Percentiles rank a stretch among this genome's conserved stretches.
These are phyloP conservation scores for Trypoxylon attenuatum DNA, from an alignment of 2,888 invertebrate genomes.

Conservation along the genomic window DNA sequence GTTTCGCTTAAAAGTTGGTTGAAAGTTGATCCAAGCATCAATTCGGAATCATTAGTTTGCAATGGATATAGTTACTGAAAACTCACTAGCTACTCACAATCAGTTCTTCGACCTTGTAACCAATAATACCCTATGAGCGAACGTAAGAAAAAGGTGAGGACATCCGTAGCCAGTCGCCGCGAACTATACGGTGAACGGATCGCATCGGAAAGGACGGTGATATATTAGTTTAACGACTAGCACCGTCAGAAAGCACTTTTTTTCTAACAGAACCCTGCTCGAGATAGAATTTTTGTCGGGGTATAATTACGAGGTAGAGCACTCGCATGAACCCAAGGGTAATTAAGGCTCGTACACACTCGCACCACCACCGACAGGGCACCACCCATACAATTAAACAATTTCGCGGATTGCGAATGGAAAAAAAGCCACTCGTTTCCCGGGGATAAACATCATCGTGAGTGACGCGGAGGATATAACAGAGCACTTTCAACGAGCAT, in stretches of 20 bases:
- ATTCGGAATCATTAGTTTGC: no score
- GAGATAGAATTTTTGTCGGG: neutral
- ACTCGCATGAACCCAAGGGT: constrained; percentile 11
- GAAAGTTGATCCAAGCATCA: no score
- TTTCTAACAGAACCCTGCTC: neutral
- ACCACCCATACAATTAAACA: constrained; percentile 18
- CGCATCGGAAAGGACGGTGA: no score
- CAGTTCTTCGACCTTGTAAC: neutral
- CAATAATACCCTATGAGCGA: neutral
- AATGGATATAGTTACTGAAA: no score
- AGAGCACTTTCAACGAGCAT: constrained; percentile 13
- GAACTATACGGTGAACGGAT: no score
- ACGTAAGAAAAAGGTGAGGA: neutral
- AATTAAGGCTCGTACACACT: constrained; percentile 21
- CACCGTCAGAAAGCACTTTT: neutral
- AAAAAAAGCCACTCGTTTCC: neutral
- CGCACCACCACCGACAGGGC: neutral
- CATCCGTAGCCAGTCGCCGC: neutral
- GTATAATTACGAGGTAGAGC: constrained; percentile 20
- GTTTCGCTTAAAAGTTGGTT: no score
- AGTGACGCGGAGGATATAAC: constrained; percentile 11
- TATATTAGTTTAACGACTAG: neutral
- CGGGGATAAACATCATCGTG: constrained; percentile 4
- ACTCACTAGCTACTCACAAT: no score
- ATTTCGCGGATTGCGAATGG: neutral